These are phyloP conservation scores for Amphipoea oculea DNA, from an alignment of 2,888 invertebrate species.

Conservation along the genomic window DNA sequence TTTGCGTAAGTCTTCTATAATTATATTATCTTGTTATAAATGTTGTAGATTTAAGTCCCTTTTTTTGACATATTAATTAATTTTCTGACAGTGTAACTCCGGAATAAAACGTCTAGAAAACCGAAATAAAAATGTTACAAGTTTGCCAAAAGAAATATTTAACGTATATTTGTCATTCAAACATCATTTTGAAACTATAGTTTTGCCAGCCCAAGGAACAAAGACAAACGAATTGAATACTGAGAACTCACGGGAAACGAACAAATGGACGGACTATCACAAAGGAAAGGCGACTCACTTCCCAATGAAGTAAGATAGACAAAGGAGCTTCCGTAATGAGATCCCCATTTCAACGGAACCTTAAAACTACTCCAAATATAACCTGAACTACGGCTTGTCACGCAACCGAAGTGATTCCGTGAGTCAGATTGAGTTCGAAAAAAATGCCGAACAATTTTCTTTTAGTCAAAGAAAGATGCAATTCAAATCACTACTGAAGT, in stretches of 20 bases:
- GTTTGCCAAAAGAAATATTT: background rate
- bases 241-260: constrained; percentile 8
- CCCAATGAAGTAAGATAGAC: constrained; percentile 51
- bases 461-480: constrained; percentile 36
- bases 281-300: constrained; percentile 44
- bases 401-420: constrained; percentile 50
- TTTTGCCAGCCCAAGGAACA: background rate
- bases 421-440: constrained; percentile 30
- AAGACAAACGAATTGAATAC: constrained; percentile 23
- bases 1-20: no score
- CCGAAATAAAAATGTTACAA: background rate
- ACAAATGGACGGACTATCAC: constrained; percentile 31
- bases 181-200: constrained; percentile 5
- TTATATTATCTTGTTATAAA: background rate
- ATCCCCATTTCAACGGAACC: constrained; percentile 48
- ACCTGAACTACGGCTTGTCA: constrained; percentile 64
- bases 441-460: constrained; percentile 33
- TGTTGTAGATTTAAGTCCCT: no score
- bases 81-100: background rate
- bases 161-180: background rate
- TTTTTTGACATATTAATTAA: background rate
- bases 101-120: background rate
- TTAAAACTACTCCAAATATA: constrained; percentile 58
- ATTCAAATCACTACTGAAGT: constrained; percentile 37
- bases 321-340: constrained; percentile 53